Base-by-base conservation (phyloP, 2,888 invertebrate species). In the Nysson spinosus region DNA sequence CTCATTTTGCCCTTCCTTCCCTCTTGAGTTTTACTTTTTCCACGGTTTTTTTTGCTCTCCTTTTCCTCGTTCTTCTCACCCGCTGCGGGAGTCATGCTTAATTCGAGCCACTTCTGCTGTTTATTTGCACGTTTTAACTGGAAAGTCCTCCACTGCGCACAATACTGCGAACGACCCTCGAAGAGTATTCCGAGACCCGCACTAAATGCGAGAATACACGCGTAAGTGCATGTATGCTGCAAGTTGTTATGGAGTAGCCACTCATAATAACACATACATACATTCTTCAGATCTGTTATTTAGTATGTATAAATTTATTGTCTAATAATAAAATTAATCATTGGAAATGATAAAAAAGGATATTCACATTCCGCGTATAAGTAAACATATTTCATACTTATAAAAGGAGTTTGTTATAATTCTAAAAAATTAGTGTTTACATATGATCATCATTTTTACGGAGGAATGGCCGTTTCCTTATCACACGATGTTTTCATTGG, bases 111-210 rank as follows among this genome's bases (percentile, higher is more conserved):
- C 61, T 72, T 54, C 47, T 34, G 54, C 65, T 61, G 67, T 76
- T 73, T 75, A 70, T 73, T 77, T 74, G 67, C 50, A 60, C 58
- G 62, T 64, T 72, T 68, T 64, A 58, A 64, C 73, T 73, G 74
- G 62, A 54, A 74, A 72, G 58, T 70, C 52, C 73, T 60, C 66
- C 20, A 28, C 66, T 49, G 61, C 66, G 61, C 72, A 64, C 72
- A 69, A 77, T 72, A 64, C 58, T 26, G 52, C 62, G 52, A 66
- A 64, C 63, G 71, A 69, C 61, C 64, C 75, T 62, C 61, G 51
- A 42, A 69, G 55, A 39, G 40, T 72, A 71, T 71, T 67, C 65
- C 61, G 17, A 43, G 56, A 52, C 55, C 43, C 43, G 52, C 40
- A 22, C 11, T 24, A 28, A 66, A 47, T 32, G 34, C 47, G 28